Conservation (phyloP, 92 coral and sea anemone genomes). For the Paramuricea clavata region DNA sequence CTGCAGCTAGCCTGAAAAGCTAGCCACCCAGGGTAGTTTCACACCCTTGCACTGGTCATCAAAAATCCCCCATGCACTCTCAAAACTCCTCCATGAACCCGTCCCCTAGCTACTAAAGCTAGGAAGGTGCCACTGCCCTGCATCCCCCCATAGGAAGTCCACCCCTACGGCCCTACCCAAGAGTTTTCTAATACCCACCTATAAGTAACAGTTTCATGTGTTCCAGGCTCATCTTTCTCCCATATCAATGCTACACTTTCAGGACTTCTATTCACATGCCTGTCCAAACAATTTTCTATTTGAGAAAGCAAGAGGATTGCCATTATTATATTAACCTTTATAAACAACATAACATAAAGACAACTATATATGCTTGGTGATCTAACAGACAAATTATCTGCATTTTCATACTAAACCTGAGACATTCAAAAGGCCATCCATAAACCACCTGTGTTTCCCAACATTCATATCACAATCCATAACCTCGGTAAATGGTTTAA, state of each 20-base stretch:
- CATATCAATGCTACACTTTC: slow-evolving; percentile 91
- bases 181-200: slow-evolving; percentile 76
- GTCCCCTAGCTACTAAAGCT: too few relatives aligned
- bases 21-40: too few relatives aligned
- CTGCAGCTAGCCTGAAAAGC: too few relatives aligned
- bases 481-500: slow-evolving; percentile 84
- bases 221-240: slow-evolving; percentile 99
- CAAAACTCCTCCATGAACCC: too few relatives aligned
- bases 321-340: not conserved
- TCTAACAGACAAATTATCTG: too few relatives aligned
- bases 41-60: too few relatives aligned
- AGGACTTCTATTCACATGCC: slow-evolving; percentile 79
- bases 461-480: slow-evolving; percentile 90
- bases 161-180: too few relatives aligned
- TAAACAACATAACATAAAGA: too few relatives aligned
- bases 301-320: not conserved
- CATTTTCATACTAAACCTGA: slow-evolving; percentile 74
- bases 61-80: too few relatives aligned
- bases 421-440: slow-evolving; percentile 92
- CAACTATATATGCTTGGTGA: too few relatives aligned
- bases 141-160: too few relatives aligned
- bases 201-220: slow-evolving; percentile 85
- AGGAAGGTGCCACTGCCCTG: too few relatives aligned
- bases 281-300: slow-evolving; percentile 94
- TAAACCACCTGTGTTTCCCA: slow-evolving; percentile 92